Conservation (phyloP, 2,888 invertebrate genomes). For the Latrodectus elegans region DNA sequence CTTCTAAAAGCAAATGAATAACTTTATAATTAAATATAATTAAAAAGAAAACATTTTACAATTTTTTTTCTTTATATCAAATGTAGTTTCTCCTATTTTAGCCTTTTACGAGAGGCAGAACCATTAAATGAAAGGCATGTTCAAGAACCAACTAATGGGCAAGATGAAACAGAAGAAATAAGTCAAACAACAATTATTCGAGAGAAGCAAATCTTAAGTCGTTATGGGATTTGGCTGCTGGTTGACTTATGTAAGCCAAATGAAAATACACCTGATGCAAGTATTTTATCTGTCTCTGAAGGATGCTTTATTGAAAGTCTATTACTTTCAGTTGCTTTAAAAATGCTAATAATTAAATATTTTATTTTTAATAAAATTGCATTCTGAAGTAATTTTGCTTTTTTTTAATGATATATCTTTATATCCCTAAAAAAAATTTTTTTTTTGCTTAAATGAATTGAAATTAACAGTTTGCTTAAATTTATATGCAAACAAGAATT, state of each 20-base stretch:
- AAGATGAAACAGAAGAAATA: slow-evolving; percentile 65
- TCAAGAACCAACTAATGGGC: slow-evolving; percentile 73
- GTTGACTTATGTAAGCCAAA: slow-evolving; percentile 85
- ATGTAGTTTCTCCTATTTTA: slow-evolving; percentile 70
- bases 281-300: not conserved
- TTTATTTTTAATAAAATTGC: too few species aligned
- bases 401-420: too few species aligned
- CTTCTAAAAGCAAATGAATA: too few species aligned
- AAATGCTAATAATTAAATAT: too few species aligned
- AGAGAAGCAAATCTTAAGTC: slow-evolving; percentile 90
- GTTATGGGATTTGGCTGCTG: slow-evolving; percentile 97
- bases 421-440: not conserved
- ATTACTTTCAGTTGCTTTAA: too few species aligned
- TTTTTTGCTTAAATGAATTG: slow-evolving; percentile 65
- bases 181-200: slow-evolving; percentile 79
- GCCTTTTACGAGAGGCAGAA: slow-evolving; percentile 92
- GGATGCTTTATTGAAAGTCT: too few species aligned
- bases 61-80: not conserved
- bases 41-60: too few species aligned
- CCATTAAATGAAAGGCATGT: slow-evolving; percentile 81
- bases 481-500: not conserved
- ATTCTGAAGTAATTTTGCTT: too few species aligned
- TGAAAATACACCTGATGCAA: slow-evolving; percentile 76
- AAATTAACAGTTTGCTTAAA: not conserved
- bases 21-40: too few species aligned